Evolutionary conservation across 2,113 vertebrate genomes (phyloP).

Genomic region (Tetrax tetrax): DNA sequence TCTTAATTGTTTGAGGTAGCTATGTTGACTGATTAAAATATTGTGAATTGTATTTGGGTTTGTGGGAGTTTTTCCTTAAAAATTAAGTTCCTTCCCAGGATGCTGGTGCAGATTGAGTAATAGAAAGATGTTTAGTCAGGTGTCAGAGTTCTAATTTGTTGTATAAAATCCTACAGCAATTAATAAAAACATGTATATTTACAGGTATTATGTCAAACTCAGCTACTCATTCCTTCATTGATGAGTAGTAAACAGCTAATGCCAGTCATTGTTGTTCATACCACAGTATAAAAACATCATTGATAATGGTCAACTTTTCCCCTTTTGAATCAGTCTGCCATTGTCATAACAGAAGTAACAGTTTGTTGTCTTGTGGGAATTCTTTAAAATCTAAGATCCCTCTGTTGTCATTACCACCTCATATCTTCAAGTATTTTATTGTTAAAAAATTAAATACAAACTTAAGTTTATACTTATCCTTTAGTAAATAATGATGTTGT

Average conservation of each 20-base stretch:
- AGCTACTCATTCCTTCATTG: neutral
- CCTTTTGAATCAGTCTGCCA: neutral
- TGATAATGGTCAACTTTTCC: neutral
- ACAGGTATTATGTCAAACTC: neutral
- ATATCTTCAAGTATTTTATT: neutral
- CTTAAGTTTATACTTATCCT: neutral
- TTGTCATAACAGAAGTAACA: neutral
- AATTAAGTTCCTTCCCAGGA: neutral
- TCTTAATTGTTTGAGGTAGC: neutral
- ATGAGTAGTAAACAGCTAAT: neutral
- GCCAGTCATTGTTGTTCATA: neutral
- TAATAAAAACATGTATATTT: neutral
- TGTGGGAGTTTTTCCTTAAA: neutral
- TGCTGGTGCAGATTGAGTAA: neutral
- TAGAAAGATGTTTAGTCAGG: neutral
- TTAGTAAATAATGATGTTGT: neutral
- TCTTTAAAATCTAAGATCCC: neutral
- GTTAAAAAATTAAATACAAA: neutral
- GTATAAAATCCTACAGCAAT: neutral
- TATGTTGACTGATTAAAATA: neutral
- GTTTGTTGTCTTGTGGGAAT: neutral
- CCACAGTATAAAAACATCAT: neutral
- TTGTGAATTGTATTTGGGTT: neutral
- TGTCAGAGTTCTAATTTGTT: neutral
- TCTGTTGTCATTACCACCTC: neutral